Evolutionary conservation across 2,797 vertebrate species (phyloP).

Genomic region (Catamblyrhynchus diadema): DNA sequence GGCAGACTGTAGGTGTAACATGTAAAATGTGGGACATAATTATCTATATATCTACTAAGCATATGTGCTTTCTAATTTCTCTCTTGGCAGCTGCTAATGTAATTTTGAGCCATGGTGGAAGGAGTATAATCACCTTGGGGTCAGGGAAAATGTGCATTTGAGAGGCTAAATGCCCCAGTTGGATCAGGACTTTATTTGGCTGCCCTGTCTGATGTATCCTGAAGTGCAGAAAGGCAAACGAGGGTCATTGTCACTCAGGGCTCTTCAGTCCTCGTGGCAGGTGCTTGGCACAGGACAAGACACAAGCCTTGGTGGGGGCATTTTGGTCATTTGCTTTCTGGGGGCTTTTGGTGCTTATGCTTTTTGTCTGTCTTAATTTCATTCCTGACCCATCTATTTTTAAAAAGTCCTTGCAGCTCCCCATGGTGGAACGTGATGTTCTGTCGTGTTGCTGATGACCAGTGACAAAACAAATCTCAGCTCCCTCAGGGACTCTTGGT

Average conservation of each 20-base stretch:
- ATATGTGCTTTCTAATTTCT: neutral
- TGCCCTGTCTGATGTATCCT: neutral
- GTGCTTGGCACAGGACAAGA: neutral
- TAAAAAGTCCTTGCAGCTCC: neutral
- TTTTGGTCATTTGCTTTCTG: neutral
- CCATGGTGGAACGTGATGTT: fast-evolving
- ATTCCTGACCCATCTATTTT: neutral
- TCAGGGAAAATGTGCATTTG: neutral
- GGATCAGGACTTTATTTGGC: neutral
- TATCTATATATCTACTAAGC: neutral
- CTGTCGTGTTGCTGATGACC: neutral
- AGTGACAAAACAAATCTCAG: neutral
- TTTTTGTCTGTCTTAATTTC: neutral
- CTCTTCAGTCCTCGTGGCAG: neutral
- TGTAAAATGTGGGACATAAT: neutral
- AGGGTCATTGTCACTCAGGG: neutral
- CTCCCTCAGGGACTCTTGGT: neutral
- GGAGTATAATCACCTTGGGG: neutral
- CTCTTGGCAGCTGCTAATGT: neutral
- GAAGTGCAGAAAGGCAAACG: neutral
- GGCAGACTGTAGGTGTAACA: neutral
- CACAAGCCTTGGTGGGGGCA: neutral
- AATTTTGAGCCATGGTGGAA: neutral
- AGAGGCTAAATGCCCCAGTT: neutral
- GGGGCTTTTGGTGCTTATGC: neutral